These are phyloP conservation scores for Poeciliopsis infans DNA, from an alignment of 2,797 vertebrate species.

Conservation along the genomic window DNA sequence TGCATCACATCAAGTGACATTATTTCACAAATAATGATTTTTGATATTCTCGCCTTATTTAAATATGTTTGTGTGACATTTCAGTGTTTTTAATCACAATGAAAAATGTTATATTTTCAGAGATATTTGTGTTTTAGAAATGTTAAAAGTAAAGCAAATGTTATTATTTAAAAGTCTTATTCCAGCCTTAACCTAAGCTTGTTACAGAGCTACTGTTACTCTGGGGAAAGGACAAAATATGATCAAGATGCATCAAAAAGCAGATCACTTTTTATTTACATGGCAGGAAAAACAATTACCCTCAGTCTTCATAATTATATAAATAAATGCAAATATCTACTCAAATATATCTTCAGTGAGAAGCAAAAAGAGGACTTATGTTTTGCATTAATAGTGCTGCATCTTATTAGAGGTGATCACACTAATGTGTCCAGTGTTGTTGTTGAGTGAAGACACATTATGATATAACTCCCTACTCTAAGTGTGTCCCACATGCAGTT, in stretches of 20 bases:
- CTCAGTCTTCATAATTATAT: constrained; percentile 29
- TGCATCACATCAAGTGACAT: constrained; percentile 58
- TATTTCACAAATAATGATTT: constrained; percentile 61
- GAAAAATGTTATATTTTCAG: background rate
- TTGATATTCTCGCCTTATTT: constrained; percentile 58
- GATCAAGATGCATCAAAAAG: background rate
- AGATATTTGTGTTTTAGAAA: background rate
- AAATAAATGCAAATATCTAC: constrained; percentile 1
- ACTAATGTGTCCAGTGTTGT: constrained; percentile 39
- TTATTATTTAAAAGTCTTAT: background rate
- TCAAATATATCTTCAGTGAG: constrained; percentile 1
- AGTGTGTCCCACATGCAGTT: constrained; percentile 62
- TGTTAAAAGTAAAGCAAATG: background rate
- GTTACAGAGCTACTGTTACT: background rate
- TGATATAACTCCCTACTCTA: constrained; percentile 42
- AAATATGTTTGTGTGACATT: constrained; percentile 45
- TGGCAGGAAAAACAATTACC: constrained; percentile 20
- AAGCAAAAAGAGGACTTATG: constrained; percentile 27
- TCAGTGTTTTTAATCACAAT: background rate
- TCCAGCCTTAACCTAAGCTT: background rate
- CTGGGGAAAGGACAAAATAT: background rate
- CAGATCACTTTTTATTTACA: background rate
- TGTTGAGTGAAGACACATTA: constrained; percentile 51
- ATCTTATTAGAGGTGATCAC: constrained; percentile 35
- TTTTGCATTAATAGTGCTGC: constrained; percentile 25